A percentile compares a stretch with the other conserved stretches of the same genome.
Conservation (phyloP, 2,888 invertebrate genomes). For the Boloria euphrosyne region DNA sequence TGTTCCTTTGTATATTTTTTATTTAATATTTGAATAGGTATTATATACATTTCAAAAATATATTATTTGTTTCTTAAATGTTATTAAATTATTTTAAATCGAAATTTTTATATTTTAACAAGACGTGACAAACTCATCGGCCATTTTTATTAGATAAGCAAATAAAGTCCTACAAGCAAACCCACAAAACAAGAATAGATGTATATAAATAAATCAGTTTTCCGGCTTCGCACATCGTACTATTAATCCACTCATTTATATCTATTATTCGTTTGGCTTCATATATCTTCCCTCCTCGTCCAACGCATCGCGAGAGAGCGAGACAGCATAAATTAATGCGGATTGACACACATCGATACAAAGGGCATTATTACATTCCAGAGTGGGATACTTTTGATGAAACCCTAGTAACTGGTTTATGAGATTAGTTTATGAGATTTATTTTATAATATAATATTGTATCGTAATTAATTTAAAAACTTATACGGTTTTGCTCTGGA, state of each 20-base stretch:
- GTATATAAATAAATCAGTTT: conserved; percentile 35
- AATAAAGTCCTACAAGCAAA: neutral
- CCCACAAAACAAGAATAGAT: neutral
- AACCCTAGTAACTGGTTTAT: conserved; percentile 30
- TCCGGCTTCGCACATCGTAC: conserved; percentile 40
- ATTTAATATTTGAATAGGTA: too few species aligned
- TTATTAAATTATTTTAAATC: too few species aligned
- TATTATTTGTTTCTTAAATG: too few species aligned
- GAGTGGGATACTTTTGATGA: conserved; percentile 37
- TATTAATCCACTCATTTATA: conserved; percentile 46
- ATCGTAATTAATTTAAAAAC: conserved; percentile 30
- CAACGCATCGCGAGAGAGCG: neutral
- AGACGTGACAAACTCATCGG: too few species aligned
- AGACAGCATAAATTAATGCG: conserved; percentile 9
- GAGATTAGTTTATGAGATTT: conserved; percentile 42
- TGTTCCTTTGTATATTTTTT: too few species aligned
- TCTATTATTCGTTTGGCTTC: conserved; percentile 47
- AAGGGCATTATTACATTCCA: conserved; percentile 32
- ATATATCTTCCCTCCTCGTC: conserved; percentile 2
- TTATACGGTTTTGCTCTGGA: conserved; percentile 19
- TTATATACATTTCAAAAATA: too few species aligned
- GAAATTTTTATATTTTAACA: too few species aligned
- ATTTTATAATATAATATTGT: conserved; percentile 34
- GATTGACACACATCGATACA: conserved; percentile 35
- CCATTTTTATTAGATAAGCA: too few species aligned